phyloP scores from a whole-genome alignment of 1,140 invertebrate species.

The Babylonia areolata region DNA sequence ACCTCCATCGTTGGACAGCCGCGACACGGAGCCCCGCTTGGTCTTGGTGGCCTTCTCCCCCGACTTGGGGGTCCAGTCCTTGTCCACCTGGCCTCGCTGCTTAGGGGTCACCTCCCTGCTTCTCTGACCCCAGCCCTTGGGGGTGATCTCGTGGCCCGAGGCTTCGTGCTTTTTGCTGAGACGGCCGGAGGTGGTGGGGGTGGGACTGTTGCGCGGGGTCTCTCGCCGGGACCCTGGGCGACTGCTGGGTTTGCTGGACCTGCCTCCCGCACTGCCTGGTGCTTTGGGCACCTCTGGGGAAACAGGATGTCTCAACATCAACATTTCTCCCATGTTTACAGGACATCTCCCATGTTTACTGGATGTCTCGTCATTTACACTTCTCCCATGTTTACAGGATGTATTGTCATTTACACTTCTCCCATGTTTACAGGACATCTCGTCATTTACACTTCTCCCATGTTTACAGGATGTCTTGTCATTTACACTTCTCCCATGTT shows the following conservation, averaged over 20 bases:
- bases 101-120: constrained; percentile 44
- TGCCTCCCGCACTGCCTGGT: not conserved
- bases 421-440: no score
- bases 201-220: constrained; percentile 67
- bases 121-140: constrained; percentile 31
- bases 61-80: constrained; percentile 21
- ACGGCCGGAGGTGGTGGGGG: constrained; percentile 46
- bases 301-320: not conserved
- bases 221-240: constrained; percentile 52
- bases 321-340: no score
- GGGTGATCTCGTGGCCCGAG: not conserved
- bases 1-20: constrained; percentile 19
- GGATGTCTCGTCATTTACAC: no score
- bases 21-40: constrained; percentile 11
- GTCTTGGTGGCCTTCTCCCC: not conserved
- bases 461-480: no score
- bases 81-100: not conserved
- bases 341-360: no score
- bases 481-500: no score
- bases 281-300: not conserved
- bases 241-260: constrained; percentile 47
- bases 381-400: no score
- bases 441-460: no score
- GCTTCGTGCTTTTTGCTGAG: not conserved
- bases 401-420: no score